Evolutionary conservation across 2,888 invertebrate genomes (phyloP), one percentile per base, ranked within the genome.

Genomic region (Leucophenga maculata): DNA sequence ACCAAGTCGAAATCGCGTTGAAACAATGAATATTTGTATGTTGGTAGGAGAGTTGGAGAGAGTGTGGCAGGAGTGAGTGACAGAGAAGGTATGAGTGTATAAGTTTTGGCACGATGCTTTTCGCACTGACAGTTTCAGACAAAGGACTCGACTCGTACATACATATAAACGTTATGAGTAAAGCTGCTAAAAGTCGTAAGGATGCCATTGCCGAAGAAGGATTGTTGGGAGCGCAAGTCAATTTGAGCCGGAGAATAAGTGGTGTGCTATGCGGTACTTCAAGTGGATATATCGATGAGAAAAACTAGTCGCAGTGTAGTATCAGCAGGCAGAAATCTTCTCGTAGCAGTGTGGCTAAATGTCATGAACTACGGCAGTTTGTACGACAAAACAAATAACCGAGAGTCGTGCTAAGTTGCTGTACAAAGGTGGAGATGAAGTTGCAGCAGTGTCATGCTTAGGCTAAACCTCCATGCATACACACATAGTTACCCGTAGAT

Each of bases 211-310:
- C 26, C 26, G 26, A 26, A 26, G 26, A 26, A 26, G 26, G 26
- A 26, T 26, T 26, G 26, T 26, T 26, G 26, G 26, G 26, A 26
- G 26, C 26, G 26, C 78, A 82, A 82, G 79, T 82, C 80, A 75
- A 77, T 77, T 74, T 77, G 67, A 48, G 16, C 22, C 14, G 32
- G 71, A 76, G 80, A 78, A 73, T 79, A 80, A 80, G 80, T 82
- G 78, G 64, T 72, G 68, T 65, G 70, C 11, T 22, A 20, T 72
- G 68, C 59, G 70, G 18, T 22, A 20, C 22, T 11, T 14, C 13
- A 22, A 54, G 67, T 69, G 65, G 68, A 74, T 66, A 31, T 55
- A 73, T 68, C 70, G 20, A 18, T 39, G 16, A 68, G n/a, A 68
- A 64, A 65, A 48, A n/a, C n/a, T n/a, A 59, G 67, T 26, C 26